Evolutionary conservation across 1,140 invertebrate genomes (phyloP).

Genomic region (Theocolax elegans): DNA sequence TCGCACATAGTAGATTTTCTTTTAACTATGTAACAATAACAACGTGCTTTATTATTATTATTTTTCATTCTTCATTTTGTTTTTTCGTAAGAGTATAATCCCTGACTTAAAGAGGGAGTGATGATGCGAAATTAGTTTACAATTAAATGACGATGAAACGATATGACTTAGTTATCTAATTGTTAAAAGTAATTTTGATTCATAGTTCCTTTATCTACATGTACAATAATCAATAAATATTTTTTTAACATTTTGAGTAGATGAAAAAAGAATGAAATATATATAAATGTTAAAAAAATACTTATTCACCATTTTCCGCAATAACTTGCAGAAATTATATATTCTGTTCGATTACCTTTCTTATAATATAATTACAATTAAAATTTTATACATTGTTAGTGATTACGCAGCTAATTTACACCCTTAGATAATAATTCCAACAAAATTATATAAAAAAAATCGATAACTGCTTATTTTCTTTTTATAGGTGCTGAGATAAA

Average conservation of each 20-base stretch:
- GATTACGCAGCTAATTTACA: slow-evolving; percentile 29
- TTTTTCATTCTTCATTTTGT: neutral
- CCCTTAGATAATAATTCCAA: slow-evolving; percentile 15
- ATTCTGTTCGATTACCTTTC: too few relatives aligned
- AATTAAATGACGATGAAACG: slow-evolving; percentile 29
- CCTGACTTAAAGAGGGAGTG: slow-evolving; percentile 1
- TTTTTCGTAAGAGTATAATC: slow-evolving; percentile 12
- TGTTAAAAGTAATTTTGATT: slow-evolving; percentile 41
- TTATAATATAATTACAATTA: slow-evolving; percentile 22
- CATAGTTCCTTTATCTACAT: slow-evolving; percentile 34
- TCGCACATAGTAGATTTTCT: neutral
- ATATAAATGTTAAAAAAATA: slow-evolving; percentile 18
- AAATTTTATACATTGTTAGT: slow-evolving; percentile 27
- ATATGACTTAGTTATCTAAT: slow-evolving; percentile 34
- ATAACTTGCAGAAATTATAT: slow-evolving; percentile 19
- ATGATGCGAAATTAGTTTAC: slow-evolving; percentile 25
- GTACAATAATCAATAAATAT: slow-evolving; percentile 5
- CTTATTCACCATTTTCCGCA: slow-evolving; percentile 9
- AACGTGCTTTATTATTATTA: too few relatives aligned
- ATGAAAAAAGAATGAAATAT: too few relatives aligned
- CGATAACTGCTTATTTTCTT: slow-evolving; percentile 6
- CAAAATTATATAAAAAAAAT: slow-evolving; percentile 33
- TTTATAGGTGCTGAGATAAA: neutral
- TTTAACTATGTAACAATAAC: slow-evolving; percentile 30
- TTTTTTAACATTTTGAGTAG: slow-evolving; percentile 17